Evolutionary conservation across 2,797 vertebrate species (phyloP).

Genomic region (Liparis tanakae): DNA sequence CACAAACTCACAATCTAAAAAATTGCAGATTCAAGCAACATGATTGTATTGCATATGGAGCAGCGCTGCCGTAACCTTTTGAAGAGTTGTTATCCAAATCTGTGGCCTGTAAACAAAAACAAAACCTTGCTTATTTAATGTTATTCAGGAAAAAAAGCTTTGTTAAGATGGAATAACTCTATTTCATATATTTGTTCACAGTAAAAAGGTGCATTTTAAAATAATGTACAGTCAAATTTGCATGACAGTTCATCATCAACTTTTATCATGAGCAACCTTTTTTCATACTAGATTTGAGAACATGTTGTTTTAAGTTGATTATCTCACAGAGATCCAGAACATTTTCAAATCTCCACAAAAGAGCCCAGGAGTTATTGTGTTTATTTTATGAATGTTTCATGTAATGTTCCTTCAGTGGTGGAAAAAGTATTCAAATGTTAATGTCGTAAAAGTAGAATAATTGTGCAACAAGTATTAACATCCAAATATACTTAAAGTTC

Average conservation of each 20-base stretch:
- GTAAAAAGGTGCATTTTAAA: not conserved
- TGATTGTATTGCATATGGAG: conserved; percentile 22
- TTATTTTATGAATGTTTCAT: not conserved
- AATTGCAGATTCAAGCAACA: not conserved
- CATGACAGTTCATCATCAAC: conserved; percentile 6
- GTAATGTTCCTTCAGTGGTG: not conserved
- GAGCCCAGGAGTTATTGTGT: conserved; percentile 5
- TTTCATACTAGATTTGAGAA: conserved; percentile 23
- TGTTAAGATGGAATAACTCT: conserved; percentile 1
- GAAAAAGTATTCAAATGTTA: not conserved
- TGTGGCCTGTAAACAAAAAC: conserved; percentile 30
- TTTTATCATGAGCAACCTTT: conserved; percentile 36
- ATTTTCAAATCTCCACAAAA: conserved; percentile 23
- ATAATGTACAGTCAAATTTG: not conserved
- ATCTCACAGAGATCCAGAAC: conserved; percentile 38
- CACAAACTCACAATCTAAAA: not conserved
- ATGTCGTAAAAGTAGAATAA: not conserved
- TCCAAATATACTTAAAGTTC: not conserved
- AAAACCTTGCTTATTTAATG: conserved; percentile 11
- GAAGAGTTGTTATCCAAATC: conserved; percentile 67
- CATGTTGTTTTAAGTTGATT: conserved; percentile 33
- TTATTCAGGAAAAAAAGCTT: not conserved
- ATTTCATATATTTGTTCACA: not conserved
- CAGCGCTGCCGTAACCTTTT: conserved; percentile 62
- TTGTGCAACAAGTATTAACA: not conserved